These are phyloP conservation scores for Carassius carassius DNA, from an alignment of 2,113 vertebrate genomes.

Conservation along the genomic window DNA sequence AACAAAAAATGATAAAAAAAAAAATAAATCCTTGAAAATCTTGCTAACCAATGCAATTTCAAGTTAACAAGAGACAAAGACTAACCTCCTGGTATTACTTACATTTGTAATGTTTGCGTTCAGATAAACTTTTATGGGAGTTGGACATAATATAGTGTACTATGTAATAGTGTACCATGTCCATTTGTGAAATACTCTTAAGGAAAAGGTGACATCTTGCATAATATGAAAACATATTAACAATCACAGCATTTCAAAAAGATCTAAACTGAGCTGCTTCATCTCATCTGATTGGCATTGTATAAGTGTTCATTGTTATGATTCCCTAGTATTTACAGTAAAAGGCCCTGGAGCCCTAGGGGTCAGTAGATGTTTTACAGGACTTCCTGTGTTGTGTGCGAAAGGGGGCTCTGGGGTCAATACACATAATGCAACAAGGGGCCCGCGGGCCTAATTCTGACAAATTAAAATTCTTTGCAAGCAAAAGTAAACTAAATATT, in stretches of 20 bases:
- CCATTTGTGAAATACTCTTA: too few species aligned
- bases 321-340: too few species aligned
- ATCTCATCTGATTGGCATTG: neutral
- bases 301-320: neutral
- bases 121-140: neutral
- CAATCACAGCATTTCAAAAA: neutral
- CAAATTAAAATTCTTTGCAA: neutral
- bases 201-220: slow-evolving; percentile 1
- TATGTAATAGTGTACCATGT: too few species aligned
- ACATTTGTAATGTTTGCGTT: neutral
- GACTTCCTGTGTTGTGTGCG: too few species aligned
- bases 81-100: neutral
- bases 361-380: too few species aligned
- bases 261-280: neutral
- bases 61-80: neutral
- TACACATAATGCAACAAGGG: neutral
- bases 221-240: neutral
- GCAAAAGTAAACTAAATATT: neutral
- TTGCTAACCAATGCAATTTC: neutral
- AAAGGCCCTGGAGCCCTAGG: too few species aligned
- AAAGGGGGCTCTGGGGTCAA: neutral
- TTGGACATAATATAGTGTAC: too few species aligned
- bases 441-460: neutral
- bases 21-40: neutral
- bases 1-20: too few species aligned